Conservation (phyloP, 92 coral and sea anemone genomes). For the Nematostella vectensis region DNA sequence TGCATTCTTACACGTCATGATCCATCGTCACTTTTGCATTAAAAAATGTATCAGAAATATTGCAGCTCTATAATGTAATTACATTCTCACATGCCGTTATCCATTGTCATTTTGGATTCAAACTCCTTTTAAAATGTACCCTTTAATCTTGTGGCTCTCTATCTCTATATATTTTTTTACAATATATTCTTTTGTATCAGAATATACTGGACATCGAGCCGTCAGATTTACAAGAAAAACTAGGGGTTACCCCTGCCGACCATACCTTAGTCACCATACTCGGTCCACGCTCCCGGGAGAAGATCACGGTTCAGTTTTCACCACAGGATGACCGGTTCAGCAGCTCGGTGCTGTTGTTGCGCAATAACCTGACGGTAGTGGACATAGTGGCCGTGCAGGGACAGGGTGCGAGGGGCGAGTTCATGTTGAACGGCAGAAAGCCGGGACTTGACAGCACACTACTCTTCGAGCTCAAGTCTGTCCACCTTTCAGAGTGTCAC, state of each 20-base stretch:
- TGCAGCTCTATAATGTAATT: too few relatives aligned
- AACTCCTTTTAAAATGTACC: too few relatives aligned
- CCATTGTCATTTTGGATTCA: too few relatives aligned
- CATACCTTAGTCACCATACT: conserved; percentile 60
- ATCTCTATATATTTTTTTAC: too few relatives aligned
- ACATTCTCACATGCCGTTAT: too few relatives aligned
- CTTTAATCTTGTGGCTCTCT: too few relatives aligned
- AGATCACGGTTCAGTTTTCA: conserved; percentile 69
- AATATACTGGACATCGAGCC: too few relatives aligned
- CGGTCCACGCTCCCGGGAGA: conserved; percentile 70
- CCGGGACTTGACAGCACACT: conserved; percentile 85
- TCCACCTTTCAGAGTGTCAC: conserved; percentile 79
- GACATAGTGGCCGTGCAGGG: conserved; percentile 89
- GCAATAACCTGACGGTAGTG: conserved; percentile 89
- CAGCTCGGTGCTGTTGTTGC: conserved; percentile 71
- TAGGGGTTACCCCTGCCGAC: conserved; percentile 52
- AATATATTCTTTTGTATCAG: too few relatives aligned
- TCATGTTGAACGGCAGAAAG: conserved; percentile 79
- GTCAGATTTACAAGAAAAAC: conserved; percentile 17
- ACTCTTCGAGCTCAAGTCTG: conserved; percentile 73
- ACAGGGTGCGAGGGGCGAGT: conserved; percentile 91
- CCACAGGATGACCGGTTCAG: conserved; percentile 77
- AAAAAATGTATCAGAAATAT: too few relatives aligned
- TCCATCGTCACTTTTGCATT: too few relatives aligned
- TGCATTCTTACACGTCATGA: too few relatives aligned